phyloP scores from a whole-genome alignment of 1,140 invertebrate species.

The Dermatophagoides farinae region DNA sequence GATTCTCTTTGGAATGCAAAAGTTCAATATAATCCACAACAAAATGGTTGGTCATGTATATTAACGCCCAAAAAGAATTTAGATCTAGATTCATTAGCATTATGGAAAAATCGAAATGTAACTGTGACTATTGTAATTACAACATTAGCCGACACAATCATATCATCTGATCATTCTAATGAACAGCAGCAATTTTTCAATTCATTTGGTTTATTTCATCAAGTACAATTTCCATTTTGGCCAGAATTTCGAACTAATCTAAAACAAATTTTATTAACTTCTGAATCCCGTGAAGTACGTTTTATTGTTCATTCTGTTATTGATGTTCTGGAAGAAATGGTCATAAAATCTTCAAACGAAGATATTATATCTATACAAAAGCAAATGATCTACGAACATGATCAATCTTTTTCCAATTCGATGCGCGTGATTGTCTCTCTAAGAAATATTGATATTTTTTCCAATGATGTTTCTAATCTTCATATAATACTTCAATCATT shows the following conservation, averaged over 20 bases:
- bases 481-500: background rate
- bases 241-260: background rate
- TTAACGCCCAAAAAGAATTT: background rate
- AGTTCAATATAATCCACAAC: background rate
- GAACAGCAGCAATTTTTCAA: no score
- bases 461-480: slow-evolving; percentile 6
- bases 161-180: background rate
- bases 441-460: slow-evolving; percentile 2
- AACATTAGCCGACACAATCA: background rate
- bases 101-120: background rate
- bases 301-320: background rate
- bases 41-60: background rate
- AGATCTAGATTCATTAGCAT: background rate
- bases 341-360: background rate
- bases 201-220: background rate
- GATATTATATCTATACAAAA: background rate
- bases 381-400: background rate
- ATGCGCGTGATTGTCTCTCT: background rate
- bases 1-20: background rate
- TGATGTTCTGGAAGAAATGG: background rate
- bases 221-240: background rate
- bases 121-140: background rate
- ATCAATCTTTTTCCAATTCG: background rate
- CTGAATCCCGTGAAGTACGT: background rate
- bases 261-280: slow-evolving; percentile 1